Conservation (phyloP, 2,888 invertebrate species). For the Drosophila colorata region DNA sequence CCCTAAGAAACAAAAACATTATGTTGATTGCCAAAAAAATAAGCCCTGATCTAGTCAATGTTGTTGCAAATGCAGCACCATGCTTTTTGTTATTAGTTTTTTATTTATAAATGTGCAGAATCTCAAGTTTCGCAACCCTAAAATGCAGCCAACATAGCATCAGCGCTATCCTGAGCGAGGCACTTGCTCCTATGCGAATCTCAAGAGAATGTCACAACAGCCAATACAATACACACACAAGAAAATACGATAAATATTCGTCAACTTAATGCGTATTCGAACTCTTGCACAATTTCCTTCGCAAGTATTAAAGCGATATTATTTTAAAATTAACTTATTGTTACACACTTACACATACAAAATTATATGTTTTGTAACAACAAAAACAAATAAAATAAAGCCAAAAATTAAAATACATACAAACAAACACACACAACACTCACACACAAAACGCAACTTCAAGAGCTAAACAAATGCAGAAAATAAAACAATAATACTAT, state of each 20-base stretch:
- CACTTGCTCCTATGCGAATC: conserved; percentile 69
- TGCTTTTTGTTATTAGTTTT: conserved; percentile 76
- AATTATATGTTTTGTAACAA: conserved; percentile 60
- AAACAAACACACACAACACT: no score
- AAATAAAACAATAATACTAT: conserved; percentile 43
- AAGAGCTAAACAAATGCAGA: conserved; percentile 44
- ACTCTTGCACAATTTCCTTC: conserved; percentile 77
- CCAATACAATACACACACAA: conserved; percentile 38
- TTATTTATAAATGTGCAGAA: conserved; percentile 71
- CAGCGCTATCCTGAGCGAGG: conserved; percentile 41
- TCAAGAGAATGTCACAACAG: conserved; percentile 69
- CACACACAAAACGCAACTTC: conserved; percentile 16
- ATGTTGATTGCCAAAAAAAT: conserved; percentile 42
- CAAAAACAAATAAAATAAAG: conserved; percentile 34
- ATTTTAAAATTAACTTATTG: conserved; percentile 74
- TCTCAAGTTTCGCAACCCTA: conserved; percentile 66
- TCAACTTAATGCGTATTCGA: conserved; percentile 59
- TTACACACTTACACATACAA: conserved; percentile 65
- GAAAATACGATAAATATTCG: conserved; percentile 35
- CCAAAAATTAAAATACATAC: conserved; percentile 22
- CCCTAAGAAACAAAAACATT: conserved; percentile 16
- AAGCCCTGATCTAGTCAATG: conserved; percentile 66
- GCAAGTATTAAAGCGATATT: conserved; percentile 80
- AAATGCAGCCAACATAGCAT: conserved; percentile 46
- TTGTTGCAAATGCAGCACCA: conserved; percentile 62